Evolutionary conservation across 2,888 invertebrate species (phyloP).

Genomic region (Pristionchus fissidentatus): DNA sequence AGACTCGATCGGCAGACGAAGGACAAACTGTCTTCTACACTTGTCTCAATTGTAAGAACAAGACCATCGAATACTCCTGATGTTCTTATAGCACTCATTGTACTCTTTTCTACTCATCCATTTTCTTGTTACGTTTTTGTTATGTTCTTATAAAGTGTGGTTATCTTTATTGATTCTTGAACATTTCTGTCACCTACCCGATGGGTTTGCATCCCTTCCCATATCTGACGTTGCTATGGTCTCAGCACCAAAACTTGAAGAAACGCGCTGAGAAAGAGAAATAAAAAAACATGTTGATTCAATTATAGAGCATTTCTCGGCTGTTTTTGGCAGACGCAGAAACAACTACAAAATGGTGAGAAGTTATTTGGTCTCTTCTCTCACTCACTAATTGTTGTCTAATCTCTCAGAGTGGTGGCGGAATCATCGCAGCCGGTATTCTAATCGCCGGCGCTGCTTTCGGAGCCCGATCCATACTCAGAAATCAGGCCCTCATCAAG

Average conservation of each 20-base stretch:
- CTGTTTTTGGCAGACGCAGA: too few relatives aligned
- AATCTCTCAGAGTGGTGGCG: slow-evolving; percentile 76
- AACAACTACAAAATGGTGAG: slow-evolving; percentile 22
- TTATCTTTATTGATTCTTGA: too few relatives aligned
- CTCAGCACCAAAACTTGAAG: too few relatives aligned
- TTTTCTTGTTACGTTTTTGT: slow-evolving; percentile 17
- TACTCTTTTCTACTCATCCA: slow-evolving; percentile 4
- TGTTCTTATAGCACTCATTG: slow-evolving; percentile 50
- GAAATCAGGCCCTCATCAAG: slow-evolving; percentile 75
- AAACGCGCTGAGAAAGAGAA: too few relatives aligned
- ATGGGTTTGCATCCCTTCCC: too few relatives aligned
- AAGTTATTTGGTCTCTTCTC: not conserved
- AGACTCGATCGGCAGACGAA: slow-evolving; percentile 96
- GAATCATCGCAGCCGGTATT: slow-evolving; percentile 87
- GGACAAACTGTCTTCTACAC: slow-evolving; percentile 99
- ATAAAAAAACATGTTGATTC: too few relatives aligned
- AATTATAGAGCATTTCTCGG: too few relatives aligned
- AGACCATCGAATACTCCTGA: slow-evolving; percentile 74
- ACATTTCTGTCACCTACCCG: too few relatives aligned
- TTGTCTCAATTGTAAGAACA: slow-evolving; percentile 90
- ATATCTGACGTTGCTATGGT: too few relatives aligned
- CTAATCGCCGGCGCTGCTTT: slow-evolving; percentile 92
- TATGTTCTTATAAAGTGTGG: too few relatives aligned
- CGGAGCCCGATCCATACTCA: slow-evolving; percentile 86
- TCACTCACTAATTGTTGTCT: not conserved